A percentile compares a stretch with the other conserved stretches of the same genome.
Conservation (phyloP, 1,140 invertebrate genomes). For the Cepaea nemoralis region DNA sequence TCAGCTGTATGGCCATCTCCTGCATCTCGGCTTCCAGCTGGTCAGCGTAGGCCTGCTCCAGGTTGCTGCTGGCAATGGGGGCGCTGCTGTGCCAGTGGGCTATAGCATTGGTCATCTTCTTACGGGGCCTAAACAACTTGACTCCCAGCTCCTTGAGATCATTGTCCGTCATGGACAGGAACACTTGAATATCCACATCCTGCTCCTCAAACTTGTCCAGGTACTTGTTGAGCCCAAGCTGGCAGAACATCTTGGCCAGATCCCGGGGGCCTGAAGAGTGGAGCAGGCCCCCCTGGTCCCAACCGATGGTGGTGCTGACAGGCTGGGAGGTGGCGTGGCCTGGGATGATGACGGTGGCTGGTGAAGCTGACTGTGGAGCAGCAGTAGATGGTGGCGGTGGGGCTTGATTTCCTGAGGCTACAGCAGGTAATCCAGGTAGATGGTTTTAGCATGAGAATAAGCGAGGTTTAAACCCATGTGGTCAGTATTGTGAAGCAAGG, state of each 20-base stretch:
- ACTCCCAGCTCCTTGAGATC: slow-evolving; percentile 75
- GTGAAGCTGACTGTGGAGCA: neutral
- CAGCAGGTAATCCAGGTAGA: too few relatives aligned
- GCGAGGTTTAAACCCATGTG: too few relatives aligned
- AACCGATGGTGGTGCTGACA: neutral
- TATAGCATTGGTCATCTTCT: slow-evolving; percentile 74
- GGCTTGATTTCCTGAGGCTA: too few relatives aligned
- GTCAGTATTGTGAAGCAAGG: neutral
- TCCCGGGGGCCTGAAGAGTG: slow-evolving; percentile 47
- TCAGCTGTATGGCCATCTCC: slow-evolving; percentile 71
- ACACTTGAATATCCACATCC: slow-evolving; percentile 74
- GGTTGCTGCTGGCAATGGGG: slow-evolving; percentile 50
- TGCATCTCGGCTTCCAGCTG: slow-evolving; percentile 72
- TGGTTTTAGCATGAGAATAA: neutral
- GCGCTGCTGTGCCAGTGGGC: slow-evolving; percentile 72
- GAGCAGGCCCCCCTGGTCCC: neutral
- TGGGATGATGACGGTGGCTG: slow-evolving; percentile 16
- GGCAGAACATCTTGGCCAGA: slow-evolving; percentile 67
- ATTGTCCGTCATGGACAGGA: slow-evolving; percentile 73
- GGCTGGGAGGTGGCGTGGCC: slow-evolving; percentile 38
- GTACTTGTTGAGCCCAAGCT: slow-evolving; percentile 72
- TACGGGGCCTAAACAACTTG: slow-evolving; percentile 73
- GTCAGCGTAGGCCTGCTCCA: slow-evolving; percentile 72
- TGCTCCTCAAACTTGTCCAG: slow-evolving; percentile 72
- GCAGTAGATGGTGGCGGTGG: too few relatives aligned